Conservation (phyloP, 2,888 invertebrate genomes). For the Pammene fasciana region DNA sequence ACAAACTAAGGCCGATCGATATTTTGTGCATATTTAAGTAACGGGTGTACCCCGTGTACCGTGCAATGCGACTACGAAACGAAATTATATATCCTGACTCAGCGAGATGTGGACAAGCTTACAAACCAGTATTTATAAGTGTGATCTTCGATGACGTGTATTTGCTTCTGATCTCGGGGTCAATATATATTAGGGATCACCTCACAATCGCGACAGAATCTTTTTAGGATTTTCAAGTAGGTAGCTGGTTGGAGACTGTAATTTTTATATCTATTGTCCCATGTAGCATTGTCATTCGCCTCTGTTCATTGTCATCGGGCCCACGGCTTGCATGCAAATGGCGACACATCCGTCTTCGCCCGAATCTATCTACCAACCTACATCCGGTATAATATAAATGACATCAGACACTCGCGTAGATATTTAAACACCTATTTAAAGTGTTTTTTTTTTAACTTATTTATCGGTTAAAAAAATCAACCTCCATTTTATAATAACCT, state of each 20-base stretch:
- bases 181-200: not conserved
- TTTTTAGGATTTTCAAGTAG: not conserved
- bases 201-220: not conserved
- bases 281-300: conserved; percentile 34
- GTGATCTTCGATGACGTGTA: not conserved
- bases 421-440: conserved; percentile 2
- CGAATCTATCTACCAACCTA: conserved; percentile 59
- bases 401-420: conserved; percentile 40
- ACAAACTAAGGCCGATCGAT: not conserved
- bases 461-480: not conserved
- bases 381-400: conserved; percentile 67
- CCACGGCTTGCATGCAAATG: conserved; percentile 74
- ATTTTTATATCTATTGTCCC: conserved; percentile 24
- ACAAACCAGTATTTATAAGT: not conserved
- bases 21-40: conserved; percentile 4
- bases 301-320: conserved; percentile 50
- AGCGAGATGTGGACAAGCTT: not conserved
- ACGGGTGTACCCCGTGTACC: not conserved
- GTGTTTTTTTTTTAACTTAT: conserved; percentile 11
- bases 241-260: conserved; percentile 17
- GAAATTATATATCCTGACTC: not conserved
- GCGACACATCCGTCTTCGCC: conserved; percentile 72
- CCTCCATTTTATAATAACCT: not conserved
- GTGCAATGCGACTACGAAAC: not conserved
- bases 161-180: not conserved